Base-by-base conservation (phyloP, 2,797 vertebrate species). In the Phoeniculus purpureus region DNA sequence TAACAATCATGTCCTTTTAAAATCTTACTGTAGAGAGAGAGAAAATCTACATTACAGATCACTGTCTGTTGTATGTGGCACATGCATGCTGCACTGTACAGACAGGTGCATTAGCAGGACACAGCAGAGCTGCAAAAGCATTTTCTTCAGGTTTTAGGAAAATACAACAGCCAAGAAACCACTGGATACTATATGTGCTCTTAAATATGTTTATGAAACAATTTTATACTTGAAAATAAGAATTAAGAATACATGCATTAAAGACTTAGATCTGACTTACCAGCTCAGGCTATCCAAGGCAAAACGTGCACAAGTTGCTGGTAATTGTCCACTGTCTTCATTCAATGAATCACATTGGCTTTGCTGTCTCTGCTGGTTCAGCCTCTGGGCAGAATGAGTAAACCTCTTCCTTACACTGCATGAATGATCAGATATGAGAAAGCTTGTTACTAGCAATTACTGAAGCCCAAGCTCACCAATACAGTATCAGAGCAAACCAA, bases 251-350 rank as follows among this genome's bases (percentile, higher is more conserved):
- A 79, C 48, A 82, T 85, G 45, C 19, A 71, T 87, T 48, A 92
- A 82, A 90, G 88, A 93, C 90, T 89, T 95, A 92, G 94, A 97
- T 93, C 55, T 71, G 64, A 97, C 98, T 98, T 97, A 99, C 99
- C 99, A 98, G 98, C 97, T 98, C 94, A 98, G 97, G 95, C 95
- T 98, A 72, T 97, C 96, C 12, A 95, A 98, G 90, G 97, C 96
- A 92, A 97, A 97, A 56, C 50, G 89, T 90, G 89, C 91, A 96
- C 95, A 97, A 74, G 97, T 93, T 96, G 97, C 94, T 94, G 97
- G 95, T 96, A 98, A 97, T 68, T 97, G 98, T 97, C 97, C 97
- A 96, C 97, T 94, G 94, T 98, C 98, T 97, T 98, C 96, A 95
- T 98, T 98, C 97, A 98, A 94, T 97, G 97, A 98, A 97, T 98